Evolutionary conservation across 92 coral and sea anemone species (phyloP).

Genomic region (Virgularia gustaviana): DNA sequence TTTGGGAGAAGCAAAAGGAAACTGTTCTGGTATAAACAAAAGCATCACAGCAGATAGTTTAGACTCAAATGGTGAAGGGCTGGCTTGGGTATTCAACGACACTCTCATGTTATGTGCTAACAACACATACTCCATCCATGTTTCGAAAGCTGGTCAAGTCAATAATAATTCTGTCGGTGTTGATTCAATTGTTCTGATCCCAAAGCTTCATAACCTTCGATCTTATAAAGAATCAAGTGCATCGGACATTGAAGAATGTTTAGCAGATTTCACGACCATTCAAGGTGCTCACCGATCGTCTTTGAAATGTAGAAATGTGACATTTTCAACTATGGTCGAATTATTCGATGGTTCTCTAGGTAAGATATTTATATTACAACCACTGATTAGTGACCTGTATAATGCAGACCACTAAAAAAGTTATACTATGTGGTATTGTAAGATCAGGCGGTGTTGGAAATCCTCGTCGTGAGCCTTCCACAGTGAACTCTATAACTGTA

Average conservation of each 20-base stretch:
- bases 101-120: constrained; percentile 44
- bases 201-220: constrained; percentile 50
- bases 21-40: constrained; percentile 47
- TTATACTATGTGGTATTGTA: too few relatives aligned
- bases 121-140: constrained; percentile 65
- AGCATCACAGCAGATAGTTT: constrained; percentile 10
- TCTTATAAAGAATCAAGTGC: constrained; percentile 41
- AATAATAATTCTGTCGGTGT: constrained; percentile 58
- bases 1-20: constrained; percentile 32
- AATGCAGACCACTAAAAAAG: too few relatives aligned
- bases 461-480: too few relatives aligned
- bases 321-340: constrained; percentile 90
- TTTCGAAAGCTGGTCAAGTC: constrained; percentile 15
- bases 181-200: constrained; percentile 71
- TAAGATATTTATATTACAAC: too few relatives aligned
- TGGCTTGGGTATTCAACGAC: constrained; percentile 55
- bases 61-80: constrained; percentile 54
- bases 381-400: too few relatives aligned
- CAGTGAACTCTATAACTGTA: too few relatives aligned
- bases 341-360: constrained; percentile 80
- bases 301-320: constrained; percentile 56
- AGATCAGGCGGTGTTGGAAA: too few relatives aligned
- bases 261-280: constrained; percentile 57
- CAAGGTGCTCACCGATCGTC: constrained; percentile 32
- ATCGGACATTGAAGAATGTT: constrained; percentile 54